Conservation (phyloP, 2,797 vertebrate species). For the Buphagus erythrorhynchus region DNA sequence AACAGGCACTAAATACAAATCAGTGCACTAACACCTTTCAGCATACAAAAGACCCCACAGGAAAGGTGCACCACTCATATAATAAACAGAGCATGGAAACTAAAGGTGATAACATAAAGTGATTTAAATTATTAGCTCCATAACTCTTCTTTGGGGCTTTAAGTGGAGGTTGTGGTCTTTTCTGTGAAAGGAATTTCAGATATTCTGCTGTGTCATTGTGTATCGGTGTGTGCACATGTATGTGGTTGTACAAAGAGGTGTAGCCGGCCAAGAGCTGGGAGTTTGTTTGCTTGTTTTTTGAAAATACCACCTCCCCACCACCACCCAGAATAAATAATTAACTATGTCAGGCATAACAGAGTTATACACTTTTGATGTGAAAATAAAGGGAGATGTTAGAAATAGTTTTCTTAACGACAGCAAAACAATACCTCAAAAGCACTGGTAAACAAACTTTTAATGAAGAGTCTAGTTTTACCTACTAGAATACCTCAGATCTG, state of each 20-base stretch:
- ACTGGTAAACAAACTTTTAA: not conserved
- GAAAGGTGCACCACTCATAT: not conserved
- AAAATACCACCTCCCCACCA: rapidly evolving
- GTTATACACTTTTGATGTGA: not conserved
- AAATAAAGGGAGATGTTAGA: not conserved
- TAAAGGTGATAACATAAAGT: not conserved
- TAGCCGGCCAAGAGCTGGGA: not conserved
- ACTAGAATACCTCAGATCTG: not conserved
- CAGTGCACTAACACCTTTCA: not conserved
- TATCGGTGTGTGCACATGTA: not conserved
- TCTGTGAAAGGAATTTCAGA: not conserved
- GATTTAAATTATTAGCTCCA: not conserved
- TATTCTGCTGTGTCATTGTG: rapidly evolving
- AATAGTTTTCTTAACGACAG: not conserved
- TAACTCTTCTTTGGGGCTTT: not conserved
- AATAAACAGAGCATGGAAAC: not conserved
- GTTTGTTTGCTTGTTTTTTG: not conserved
- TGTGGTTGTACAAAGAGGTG: not conserved
- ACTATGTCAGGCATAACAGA: not conserved
- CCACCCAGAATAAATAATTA: not conserved
- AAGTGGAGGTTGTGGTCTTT: not conserved
- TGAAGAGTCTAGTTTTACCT: not conserved
- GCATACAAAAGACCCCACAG: not conserved
- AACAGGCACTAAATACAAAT: not conserved
- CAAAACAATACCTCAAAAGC: not conserved